These are phyloP conservation scores for Pelobates fuscus DNA, from an alignment of 2,113 vertebrate genomes.

Conservation along the genomic window DNA sequence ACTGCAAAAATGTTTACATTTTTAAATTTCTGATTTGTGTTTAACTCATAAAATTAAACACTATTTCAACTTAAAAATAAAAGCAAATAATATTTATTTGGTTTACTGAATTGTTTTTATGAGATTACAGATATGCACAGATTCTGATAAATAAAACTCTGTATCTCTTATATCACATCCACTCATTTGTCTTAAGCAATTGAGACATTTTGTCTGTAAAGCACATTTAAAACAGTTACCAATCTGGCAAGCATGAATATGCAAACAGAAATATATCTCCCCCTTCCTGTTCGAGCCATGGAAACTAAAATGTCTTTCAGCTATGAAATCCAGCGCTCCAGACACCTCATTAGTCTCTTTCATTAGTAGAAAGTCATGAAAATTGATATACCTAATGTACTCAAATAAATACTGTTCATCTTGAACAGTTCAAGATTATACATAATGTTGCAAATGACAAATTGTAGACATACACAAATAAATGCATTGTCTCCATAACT, in stretches of 20 bases:
- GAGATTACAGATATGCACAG: no score
- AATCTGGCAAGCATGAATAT: constrained; percentile 10
- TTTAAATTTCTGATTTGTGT: no score
- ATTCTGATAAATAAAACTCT: neutral
- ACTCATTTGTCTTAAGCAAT: constrained; percentile 8
- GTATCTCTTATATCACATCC: neutral
- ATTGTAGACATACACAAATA: constrained; percentile 29
- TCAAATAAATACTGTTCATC: constrained; percentile 35
- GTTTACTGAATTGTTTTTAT: no score
- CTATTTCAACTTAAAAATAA: no score
- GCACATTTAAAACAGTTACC: constrained; percentile 3
- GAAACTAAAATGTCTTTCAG: constrained; percentile 34
- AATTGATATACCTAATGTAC: constrained; percentile 39
- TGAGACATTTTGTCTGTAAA: neutral
- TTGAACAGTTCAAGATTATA: constrained; percentile 23
- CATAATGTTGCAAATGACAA: constrained; percentile 17
- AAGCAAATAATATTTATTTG: no score
- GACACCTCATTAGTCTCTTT: constrained; percentile 42
- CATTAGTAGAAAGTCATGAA: constrained; percentile 37
- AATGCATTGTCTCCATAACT: constrained; percentile 6
- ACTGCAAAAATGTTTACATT: no score
- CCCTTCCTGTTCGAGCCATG: constrained; percentile 19
- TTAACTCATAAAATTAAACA: no score
- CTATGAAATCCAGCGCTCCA: constrained; percentile 19
- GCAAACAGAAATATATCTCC: constrained; percentile 25